Conservation (phyloP, 2,888 invertebrate genomes). For the Phaedon cochleariae region DNA sequence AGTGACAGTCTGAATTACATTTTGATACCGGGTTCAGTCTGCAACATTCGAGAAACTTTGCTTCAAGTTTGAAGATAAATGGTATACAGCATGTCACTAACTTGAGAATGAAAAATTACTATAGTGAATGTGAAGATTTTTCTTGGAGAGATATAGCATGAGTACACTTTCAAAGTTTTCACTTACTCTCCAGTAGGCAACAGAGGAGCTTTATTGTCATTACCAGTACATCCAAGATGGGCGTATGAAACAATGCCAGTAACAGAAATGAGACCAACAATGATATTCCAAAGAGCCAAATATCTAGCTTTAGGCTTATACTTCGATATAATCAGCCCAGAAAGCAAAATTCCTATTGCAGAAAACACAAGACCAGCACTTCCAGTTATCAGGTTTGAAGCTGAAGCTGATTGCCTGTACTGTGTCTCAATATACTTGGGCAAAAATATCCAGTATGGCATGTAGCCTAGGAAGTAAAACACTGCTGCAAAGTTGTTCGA, state of each 20-base stretch:
- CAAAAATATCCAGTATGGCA: conserved; percentile 82
- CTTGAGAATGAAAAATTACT: neutral
- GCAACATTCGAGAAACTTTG: conserved; percentile 35
- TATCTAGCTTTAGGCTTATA: conserved; percentile 73
- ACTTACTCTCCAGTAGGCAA: conserved; percentile 59
- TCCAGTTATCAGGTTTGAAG: conserved; percentile 78
- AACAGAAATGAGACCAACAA: conserved; percentile 71
- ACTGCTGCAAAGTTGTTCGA: conserved; percentile 78
- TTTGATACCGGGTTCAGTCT: conserved; percentile 61
- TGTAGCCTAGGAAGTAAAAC: conserved; percentile 76
- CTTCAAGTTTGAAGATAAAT: neutral
- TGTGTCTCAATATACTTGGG: conserved; percentile 87
- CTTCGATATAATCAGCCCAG: conserved; percentile 72
- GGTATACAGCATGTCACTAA: neutral
- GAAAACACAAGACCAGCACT: conserved; percentile 75
- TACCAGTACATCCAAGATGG: conserved; percentile 72
- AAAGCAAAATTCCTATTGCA: conserved; percentile 73
- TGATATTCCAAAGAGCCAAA: conserved; percentile 75
- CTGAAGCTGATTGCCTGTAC: conserved; percentile 78
- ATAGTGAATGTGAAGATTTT: too few species aligned
- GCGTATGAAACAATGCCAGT: conserved; percentile 72
- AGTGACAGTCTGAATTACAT: conserved; percentile 74
- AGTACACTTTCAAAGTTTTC: neutral
- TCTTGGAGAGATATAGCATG: too few species aligned
- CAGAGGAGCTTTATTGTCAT: conserved; percentile 64